Conservation (phyloP, 2,888 invertebrate genomes). For the Agonum fuliginosum region DNA sequence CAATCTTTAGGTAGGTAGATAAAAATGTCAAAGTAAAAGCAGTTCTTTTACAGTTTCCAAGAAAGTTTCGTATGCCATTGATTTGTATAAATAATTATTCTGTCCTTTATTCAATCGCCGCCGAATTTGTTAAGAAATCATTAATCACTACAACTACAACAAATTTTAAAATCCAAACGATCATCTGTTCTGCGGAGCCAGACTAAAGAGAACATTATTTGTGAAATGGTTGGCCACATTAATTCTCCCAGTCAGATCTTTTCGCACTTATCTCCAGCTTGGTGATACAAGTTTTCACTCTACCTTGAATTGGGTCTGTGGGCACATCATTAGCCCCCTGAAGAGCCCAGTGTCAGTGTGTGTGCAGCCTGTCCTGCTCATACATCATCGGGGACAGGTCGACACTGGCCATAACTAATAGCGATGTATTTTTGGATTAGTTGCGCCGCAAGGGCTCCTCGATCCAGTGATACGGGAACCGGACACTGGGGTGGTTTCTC, state of each 20-base stretch:
- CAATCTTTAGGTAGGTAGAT: too few relatives aligned
- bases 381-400: conserved; percentile 60
- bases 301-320: conserved; percentile 46
- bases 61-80: too few relatives aligned
- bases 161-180: not conserved
- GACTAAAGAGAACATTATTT: not conserved
- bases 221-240: not conserved
- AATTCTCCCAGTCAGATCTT: not conserved
- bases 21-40: too few relatives aligned
- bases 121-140: too few relatives aligned
- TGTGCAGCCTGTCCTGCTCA: not conserved
- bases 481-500: conserved; percentile 50
- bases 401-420: conserved; percentile 72
- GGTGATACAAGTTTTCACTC: conserved; percentile 32
- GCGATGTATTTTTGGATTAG: conserved; percentile 72
- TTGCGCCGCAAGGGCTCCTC: conserved; percentile 67
- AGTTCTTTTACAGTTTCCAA: too few relatives aligned
- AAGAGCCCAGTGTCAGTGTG: conserved; percentile 9
- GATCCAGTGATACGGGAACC: conserved; percentile 56
- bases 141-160: not conserved
- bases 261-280: not conserved
- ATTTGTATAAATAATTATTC: too few relatives aligned
- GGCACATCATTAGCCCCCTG: conserved; percentile 49
- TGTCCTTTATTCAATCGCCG: too few relatives aligned
- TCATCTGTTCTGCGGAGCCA: not conserved